phyloP scores from a whole-genome alignment of 1,140 invertebrate genomes.

The Drosophila ironensis region DNA sequence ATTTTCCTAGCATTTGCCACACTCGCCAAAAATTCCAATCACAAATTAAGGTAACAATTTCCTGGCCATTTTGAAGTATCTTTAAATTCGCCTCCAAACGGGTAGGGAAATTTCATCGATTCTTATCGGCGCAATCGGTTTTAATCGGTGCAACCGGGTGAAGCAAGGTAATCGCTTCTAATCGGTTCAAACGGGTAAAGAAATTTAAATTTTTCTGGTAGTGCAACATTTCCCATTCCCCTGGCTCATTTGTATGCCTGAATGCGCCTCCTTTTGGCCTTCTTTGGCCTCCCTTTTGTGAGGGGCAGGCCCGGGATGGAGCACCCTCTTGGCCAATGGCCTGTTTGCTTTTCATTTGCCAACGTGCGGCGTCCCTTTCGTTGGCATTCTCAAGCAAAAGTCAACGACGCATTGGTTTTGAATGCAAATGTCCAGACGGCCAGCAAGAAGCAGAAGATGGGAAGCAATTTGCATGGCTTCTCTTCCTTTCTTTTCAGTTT shows the following conservation, averaged over 20 bases:
- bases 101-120: no score
- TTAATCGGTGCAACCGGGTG: no score
- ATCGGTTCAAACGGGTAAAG: no score
- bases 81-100: no score
- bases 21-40: not conserved
- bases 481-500: constrained; percentile 5
- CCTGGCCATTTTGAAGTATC: no score
- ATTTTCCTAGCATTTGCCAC: not conserved
- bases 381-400: constrained; percentile 59
- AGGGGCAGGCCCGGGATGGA: not conserved
- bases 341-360: constrained; percentile 54
- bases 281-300: not conserved
- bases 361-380: not conserved
- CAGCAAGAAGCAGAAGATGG: constrained; percentile 30
- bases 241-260: constrained; percentile 49
- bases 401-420: constrained; percentile 68
- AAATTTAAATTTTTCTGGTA: not conserved
- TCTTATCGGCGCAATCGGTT: no score
- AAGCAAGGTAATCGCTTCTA: no score
- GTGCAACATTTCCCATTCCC: not conserved
- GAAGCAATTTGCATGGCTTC: constrained; percentile 70
- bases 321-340: constrained; percentile 10
- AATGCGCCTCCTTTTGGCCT: constrained; percentile 20
- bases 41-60: no score
- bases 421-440: constrained; percentile 67